phyloP scores from a whole-genome alignment of 1,140 invertebrate genomes.

The Cotesia glomerata region DNA sequence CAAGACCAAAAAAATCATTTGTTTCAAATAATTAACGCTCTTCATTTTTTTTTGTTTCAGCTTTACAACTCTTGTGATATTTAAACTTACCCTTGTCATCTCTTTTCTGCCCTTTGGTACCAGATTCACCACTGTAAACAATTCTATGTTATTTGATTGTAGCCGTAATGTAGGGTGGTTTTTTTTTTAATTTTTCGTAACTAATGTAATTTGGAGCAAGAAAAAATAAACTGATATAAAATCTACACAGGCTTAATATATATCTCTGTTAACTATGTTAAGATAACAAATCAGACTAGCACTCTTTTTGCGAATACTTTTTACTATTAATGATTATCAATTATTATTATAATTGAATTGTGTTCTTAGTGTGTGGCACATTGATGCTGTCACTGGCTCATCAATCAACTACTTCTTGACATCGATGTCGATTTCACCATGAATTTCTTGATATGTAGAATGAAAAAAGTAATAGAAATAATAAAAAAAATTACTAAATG shows the following conservation, averaged over 20 bases:
- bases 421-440: no score
- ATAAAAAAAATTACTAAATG: no score
- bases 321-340: constrained; percentile 1
- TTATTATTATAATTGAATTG: constrained; percentile 4
- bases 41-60: background rate
- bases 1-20: constrained; percentile 17
- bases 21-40: background rate
- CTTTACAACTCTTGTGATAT: background rate
- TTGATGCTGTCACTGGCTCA: background rate
- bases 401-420: background rate
- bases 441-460: no score
- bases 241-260: constrained; percentile 49
- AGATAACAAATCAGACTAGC: constrained; percentile 61
- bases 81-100: constrained; percentile 57
- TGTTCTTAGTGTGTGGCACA: constrained; percentile 10
- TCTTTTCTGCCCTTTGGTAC: constrained; percentile 53
- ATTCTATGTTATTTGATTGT: constrained; percentile 25
- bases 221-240: constrained; percentile 29
- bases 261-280: constrained; percentile 61
- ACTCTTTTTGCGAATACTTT: constrained; percentile 44
- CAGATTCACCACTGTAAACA: constrained; percentile 56
- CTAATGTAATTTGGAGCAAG: background rate
- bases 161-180: background rate
- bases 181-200: background rate
- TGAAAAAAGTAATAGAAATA: no score